Evolutionary conservation across 2,888 invertebrate genomes (phyloP).

Genomic region (Thyatira batis): DNA sequence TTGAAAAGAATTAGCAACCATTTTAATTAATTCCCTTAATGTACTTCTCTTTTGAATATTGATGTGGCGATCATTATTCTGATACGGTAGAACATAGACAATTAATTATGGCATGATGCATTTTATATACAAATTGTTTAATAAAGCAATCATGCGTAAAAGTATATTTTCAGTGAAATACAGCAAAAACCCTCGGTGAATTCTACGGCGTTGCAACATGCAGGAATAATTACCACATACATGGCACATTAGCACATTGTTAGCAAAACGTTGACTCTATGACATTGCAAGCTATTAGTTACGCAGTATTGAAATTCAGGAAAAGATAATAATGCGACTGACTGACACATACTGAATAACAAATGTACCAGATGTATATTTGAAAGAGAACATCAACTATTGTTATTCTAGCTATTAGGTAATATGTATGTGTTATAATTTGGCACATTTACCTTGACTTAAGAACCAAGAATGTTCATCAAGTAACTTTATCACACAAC

Average conservation of each 20-base stretch:
- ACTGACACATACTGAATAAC: not conserved
- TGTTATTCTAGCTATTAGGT: too few species aligned
- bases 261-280: constrained; percentile 36
- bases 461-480: constrained; percentile 2
- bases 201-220: constrained; percentile 32
- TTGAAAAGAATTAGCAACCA: not conserved
- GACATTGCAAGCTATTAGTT: constrained; percentile 13
- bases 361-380: too few species aligned
- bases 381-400: too few species aligned
- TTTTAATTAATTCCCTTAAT: not conserved
- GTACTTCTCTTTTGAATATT: not conserved
- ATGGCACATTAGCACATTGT: constrained; percentile 34
- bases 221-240: constrained; percentile 37
- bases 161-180: constrained; percentile 21
- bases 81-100: not conserved
- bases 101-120: not conserved
- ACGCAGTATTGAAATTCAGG: not conserved
- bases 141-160: constrained; percentile 21
- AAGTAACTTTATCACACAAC: constrained; percentile 16
- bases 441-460: constrained; percentile 17
- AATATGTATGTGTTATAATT: not conserved
- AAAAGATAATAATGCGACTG: not conserved
- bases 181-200: constrained; percentile 17
- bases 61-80: not conserved
- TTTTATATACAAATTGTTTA: constrained; percentile 10